Evolutionary conservation across 2,888 invertebrate species (phyloP).

Genomic region (Archips xylosteana): DNA sequence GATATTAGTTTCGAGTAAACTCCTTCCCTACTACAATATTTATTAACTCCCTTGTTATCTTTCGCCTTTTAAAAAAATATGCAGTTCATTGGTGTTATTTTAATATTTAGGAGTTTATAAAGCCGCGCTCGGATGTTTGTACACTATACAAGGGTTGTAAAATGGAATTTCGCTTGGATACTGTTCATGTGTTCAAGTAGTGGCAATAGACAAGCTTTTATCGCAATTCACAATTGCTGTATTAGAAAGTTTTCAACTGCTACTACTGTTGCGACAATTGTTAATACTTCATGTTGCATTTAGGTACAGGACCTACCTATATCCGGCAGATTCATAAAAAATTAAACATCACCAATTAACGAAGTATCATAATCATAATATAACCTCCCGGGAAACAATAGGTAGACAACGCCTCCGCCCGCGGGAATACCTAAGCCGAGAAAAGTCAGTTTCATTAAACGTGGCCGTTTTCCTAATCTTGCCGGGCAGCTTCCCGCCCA

Average conservation of each 20-base stretch:
- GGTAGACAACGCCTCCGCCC: slow-evolving; percentile 20
- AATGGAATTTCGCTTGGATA: background rate
- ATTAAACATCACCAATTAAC: slow-evolving; percentile 1
- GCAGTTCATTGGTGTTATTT: slow-evolving; percentile 41
- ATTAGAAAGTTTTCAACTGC: background rate
- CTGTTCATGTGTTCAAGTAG: background rate
- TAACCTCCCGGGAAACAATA: slow-evolving; percentile 28
- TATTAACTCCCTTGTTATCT: slow-evolving; percentile 76
- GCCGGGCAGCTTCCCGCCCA: slow-evolving; percentile 75
- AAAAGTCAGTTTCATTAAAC: slow-evolving; percentile 77
- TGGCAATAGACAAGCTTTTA: background rate
- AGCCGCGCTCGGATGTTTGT: slow-evolving; percentile 24
- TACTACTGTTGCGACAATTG: background rate
- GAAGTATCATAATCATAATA: slow-evolving; percentile 16
- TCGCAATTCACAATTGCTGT: background rate
- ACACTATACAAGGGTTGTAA: slow-evolving; percentile 13
- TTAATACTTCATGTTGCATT: background rate
- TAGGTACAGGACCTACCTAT: background rate
- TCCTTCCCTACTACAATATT: slow-evolving; percentile 82
- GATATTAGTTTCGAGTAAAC: slow-evolving; percentile 83
- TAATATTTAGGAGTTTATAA: slow-evolving; percentile 41
- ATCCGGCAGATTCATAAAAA: background rate
- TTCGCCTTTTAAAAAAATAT: slow-evolving; percentile 59
- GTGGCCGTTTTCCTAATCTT: slow-evolving; percentile 68
- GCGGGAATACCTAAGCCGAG: slow-evolving; percentile 44